Evolutionary conservation across 2,113 vertebrate genomes (phyloP).

Genomic region (Myxocyprinus asiaticus): DNA sequence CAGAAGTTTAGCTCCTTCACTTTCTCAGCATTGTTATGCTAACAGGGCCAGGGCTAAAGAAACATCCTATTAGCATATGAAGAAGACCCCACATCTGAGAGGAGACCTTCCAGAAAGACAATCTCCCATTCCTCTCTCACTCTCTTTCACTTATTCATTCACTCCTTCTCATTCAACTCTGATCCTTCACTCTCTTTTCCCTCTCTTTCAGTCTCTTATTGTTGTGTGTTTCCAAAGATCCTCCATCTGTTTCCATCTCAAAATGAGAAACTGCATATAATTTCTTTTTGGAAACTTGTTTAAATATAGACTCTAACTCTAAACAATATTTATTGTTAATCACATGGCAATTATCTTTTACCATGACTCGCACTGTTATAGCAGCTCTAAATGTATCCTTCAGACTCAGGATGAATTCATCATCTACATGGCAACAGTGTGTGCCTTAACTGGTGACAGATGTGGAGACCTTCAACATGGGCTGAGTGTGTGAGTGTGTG

Average conservation of each 20-base stretch:
- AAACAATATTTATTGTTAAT: conserved; percentile 54
- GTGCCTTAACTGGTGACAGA: conserved; percentile 52
- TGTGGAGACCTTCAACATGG: conserved; percentile 43
- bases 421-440: conserved; percentile 39
- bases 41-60: conserved; percentile 74
- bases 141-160: conserved; percentile 66
- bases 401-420: conserved; percentile 47
- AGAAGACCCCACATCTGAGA: conserved; percentile 83
- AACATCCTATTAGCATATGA: conserved; percentile 80
- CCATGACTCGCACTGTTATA: conserved; percentile 25
- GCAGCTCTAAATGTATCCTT: conserved; percentile 42
- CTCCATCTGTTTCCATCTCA: conserved; percentile 50
- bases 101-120: conserved; percentile 76
- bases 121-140: conserved; percentile 75
- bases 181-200: conserved; percentile 64
- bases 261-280: conserved; percentile 30
- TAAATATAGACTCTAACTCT: conserved; percentile 37
- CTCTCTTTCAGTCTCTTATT: conserved; percentile 57
- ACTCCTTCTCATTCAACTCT: conserved; percentile 70
- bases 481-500: conserved; percentile 1
- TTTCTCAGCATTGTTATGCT: conserved; percentile 81
- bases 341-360: conserved; percentile 36
- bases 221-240: conserved; percentile 55
- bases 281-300: conserved; percentile 26
- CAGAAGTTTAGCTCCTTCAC: conserved; percentile 82